A percentile compares a stretch with the other conserved stretches of the same genome.
These are phyloP conservation scores for Bradypodion pumilum DNA, from an alignment of 2,797 vertebrate species.

Conservation along the genomic window DNA sequence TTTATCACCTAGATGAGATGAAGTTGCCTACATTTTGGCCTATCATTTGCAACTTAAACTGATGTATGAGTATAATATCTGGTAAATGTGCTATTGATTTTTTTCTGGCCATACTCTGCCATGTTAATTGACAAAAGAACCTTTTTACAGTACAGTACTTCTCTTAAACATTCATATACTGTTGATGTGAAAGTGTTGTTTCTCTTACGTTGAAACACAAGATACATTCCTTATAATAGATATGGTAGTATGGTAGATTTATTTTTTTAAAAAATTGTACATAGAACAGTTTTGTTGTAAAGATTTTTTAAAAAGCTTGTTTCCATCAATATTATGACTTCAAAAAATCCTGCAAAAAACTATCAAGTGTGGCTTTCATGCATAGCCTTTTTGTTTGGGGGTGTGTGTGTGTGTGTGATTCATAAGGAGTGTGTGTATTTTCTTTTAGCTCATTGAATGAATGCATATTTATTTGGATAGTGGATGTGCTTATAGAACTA, in stretches of 20 bases:
- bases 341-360: slow-evolving; percentile 40
- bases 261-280: background rate
- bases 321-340: slow-evolving; percentile 7
- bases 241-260: background rate
- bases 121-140: background rate
- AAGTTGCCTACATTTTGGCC: too few relatives aligned
- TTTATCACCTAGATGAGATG: too few relatives aligned
- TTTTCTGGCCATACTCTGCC: background rate
- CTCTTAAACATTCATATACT: slow-evolving; percentile 14
- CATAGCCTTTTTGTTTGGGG: background rate
- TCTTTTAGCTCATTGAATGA: slow-evolving; percentile 30
- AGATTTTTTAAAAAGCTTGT: background rate
- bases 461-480: slow-evolving; percentile 16
- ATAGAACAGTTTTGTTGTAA: background rate
- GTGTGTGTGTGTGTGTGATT: too few relatives aligned
- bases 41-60: background rate
- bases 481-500: slow-evolving; percentile 7
- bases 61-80: background rate
- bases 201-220: fast-evolving
- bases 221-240: background rate
- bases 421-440: background rate
- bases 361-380: slow-evolving; percentile 34
- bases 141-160: slow-evolving; percentile 5
- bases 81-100: background rate
- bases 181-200: background rate